A percentile compares a stretch with the other conserved stretches of the same genome.
These are phyloP conservation scores for Troides oblongomaculatus DNA, from an alignment of 2,888 invertebrate species.

Conservation along the genomic window DNA sequence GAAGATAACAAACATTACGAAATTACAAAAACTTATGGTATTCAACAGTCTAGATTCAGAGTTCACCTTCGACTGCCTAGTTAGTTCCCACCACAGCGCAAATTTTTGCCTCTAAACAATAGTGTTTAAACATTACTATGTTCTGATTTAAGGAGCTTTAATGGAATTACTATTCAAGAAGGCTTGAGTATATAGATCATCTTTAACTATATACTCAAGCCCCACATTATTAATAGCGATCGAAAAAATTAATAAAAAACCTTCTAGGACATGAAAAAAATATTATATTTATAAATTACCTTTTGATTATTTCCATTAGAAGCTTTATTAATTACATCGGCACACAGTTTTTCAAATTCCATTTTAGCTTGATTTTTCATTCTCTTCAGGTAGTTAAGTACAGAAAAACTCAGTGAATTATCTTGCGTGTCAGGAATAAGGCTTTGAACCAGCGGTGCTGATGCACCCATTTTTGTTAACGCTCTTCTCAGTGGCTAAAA, in stretches of 20 bases:
- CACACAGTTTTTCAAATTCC: constrained; percentile 93
- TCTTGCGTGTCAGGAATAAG: constrained; percentile 95
- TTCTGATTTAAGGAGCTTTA: too few relatives aligned
- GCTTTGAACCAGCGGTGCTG: constrained; percentile 88
- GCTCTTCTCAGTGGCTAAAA: constrained; percentile 93
- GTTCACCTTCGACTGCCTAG: too few relatives aligned
- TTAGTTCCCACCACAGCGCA: too few relatives aligned
- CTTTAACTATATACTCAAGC: too few relatives aligned
- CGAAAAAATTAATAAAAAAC: too few relatives aligned
- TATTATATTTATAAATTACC: constrained; percentile 47
- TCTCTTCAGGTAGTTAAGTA: constrained; percentile 96
- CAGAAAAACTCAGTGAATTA: constrained; percentile 94
- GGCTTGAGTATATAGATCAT: too few relatives aligned
- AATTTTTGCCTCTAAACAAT: too few relatives aligned
- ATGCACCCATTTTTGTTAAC: constrained; percentile 93
- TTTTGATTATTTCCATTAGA: constrained; percentile 74
- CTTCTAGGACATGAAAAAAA: neutral
- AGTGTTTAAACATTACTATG: too few relatives aligned
- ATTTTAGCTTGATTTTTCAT: constrained; percentile 96
- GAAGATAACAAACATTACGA: neutral
- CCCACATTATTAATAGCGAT: too few relatives aligned
- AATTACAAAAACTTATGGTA: neutral
- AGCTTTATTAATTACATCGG: constrained; percentile 86
- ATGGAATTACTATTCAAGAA: too few relatives aligned
- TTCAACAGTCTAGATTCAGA: neutral